These are phyloP conservation scores for Mantis religiosa DNA, from an alignment of 2,888 invertebrate genomes.

Conservation along the genomic window DNA sequence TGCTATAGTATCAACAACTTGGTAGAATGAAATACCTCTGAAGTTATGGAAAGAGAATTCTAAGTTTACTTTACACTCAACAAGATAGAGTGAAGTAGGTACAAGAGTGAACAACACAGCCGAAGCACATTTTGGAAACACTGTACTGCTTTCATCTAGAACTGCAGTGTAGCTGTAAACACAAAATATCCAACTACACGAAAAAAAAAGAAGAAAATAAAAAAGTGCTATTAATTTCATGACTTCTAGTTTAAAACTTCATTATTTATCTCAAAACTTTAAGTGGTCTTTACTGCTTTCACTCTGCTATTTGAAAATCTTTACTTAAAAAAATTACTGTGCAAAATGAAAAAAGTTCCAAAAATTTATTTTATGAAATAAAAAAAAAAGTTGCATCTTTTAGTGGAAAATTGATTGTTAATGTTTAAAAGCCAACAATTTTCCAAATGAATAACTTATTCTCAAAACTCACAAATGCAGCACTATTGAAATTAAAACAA, in stretches of 20 bases:
- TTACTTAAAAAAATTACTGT: background rate
- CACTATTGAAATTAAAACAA: background rate
- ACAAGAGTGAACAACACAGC: conserved; percentile 14
- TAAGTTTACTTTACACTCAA: background rate
- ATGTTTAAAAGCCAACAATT: background rate
- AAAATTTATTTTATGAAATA: background rate
- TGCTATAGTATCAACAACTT: conserved; percentile 11
- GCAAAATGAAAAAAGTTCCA: background rate
- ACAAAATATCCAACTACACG: conserved; percentile 9
- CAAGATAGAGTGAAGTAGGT: background rate
- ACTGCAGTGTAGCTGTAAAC: conserved; percentile 8
- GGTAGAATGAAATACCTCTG: conserved; percentile 14
- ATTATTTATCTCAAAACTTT: background rate
- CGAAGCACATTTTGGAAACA: conserved; percentile 9
- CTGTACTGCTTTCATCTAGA: background rate
- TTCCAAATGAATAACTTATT: background rate
- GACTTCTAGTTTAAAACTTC: background rate
- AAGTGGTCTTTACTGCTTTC: conserved; percentile 32
- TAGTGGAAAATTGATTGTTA: background rate
- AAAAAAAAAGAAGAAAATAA: background rate
- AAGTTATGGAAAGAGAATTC: background rate
- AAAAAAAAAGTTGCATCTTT: background rate
- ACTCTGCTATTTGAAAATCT: conserved; percentile 23
- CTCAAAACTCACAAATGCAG: background rate
- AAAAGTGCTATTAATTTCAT: background rate